These are phyloP conservation scores for Tromatobia lineatoria DNA, from an alignment of 2,888 invertebrate species.

Conservation along the genomic window DNA sequence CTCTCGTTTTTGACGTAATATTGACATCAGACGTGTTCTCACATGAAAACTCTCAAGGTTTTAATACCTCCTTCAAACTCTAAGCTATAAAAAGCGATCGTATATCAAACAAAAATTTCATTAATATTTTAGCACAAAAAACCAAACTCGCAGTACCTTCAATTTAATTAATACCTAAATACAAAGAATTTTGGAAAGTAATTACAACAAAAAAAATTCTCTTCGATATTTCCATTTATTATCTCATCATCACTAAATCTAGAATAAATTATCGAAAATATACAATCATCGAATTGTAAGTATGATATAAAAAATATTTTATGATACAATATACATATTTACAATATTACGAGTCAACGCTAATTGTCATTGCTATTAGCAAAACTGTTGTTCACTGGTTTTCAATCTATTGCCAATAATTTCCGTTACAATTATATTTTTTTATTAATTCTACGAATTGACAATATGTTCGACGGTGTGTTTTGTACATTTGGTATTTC, in stretches of 20 bases:
- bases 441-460: constrained; percentile 77
- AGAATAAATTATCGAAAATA: constrained; percentile 72
- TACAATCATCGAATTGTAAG: constrained; percentile 64
- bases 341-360: constrained; percentile 46
- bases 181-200: not conserved
- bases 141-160: no score
- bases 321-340: constrained; percentile 73
- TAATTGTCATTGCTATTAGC: not conserved
- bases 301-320: constrained; percentile 70
- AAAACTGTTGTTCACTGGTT: constrained; percentile 57
- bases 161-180: not conserved
- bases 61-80: not conserved
- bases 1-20: constrained; percentile 18
- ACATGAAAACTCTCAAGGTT: not conserved
- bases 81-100: not conserved
- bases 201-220: not conserved
- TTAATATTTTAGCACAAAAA: no score
- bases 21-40: constrained; percentile 16
- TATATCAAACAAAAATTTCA: no score
- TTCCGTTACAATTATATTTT: constrained; percentile 6
- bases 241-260: constrained; percentile 32
- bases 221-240: constrained; percentile 59
- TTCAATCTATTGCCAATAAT: not conserved
- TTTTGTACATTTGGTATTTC: constrained; percentile 80
- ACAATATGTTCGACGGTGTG: constrained; percentile 84